Conservation (phyloP, 2,113 vertebrate genomes). For the Platysteira castanea region DNA sequence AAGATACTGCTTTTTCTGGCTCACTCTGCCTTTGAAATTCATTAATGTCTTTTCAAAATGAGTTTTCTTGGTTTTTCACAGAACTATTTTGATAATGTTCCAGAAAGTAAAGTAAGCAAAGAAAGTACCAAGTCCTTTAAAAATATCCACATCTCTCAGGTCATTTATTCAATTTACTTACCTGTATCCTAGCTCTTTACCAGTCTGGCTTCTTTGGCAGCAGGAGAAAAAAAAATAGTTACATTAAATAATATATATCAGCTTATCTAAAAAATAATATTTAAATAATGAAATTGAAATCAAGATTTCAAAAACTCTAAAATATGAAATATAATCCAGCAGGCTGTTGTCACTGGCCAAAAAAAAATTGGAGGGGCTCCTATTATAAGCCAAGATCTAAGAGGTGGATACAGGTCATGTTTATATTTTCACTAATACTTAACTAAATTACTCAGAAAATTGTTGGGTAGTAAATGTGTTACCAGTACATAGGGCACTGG, state of each 20-base stretch:
- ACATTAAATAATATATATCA: background rate
- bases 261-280: background rate
- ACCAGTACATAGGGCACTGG: background rate
- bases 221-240: background rate
- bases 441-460: background rate
- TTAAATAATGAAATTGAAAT: background rate
- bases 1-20: background rate
- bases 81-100: background rate
- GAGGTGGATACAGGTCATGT: fast-evolving
- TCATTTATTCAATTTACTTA: background rate
- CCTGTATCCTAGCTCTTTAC: background rate
- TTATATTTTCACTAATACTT: background rate
- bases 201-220: background rate
- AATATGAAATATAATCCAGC: background rate
- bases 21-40: background rate
- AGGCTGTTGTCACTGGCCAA: background rate
- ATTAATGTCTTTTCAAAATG: background rate
- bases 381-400: background rate
- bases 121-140: background rate
- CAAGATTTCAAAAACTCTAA: background rate
- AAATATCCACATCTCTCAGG: background rate
- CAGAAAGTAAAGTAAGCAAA: background rate
- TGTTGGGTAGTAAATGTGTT: background rate
- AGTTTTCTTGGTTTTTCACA: background rate
- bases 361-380: background rate